phyloP scores from a whole-genome alignment of 1,140 invertebrate species.

The Caenorhabditis inopinata region DNA sequence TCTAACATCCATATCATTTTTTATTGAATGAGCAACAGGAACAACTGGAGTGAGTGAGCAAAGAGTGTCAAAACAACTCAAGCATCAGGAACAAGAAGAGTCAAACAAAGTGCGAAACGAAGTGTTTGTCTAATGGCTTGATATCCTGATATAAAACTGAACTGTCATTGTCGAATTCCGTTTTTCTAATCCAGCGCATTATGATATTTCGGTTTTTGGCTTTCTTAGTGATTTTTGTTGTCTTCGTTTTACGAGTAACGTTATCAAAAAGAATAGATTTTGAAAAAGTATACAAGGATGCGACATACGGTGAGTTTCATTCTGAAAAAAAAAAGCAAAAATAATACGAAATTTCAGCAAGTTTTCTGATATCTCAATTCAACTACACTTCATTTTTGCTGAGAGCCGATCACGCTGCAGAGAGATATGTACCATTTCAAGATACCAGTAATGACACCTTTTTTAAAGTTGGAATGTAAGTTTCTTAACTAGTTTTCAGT shows the following conservation, averaged over 20 bases:
- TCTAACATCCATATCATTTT: no score
- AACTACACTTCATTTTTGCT: conserved; percentile 38
- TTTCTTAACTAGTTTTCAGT: conserved; percentile 6
- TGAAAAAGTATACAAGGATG: conserved; percentile 10
- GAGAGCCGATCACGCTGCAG: background rate
- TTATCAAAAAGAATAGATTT: background rate
- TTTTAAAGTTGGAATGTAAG: conserved; percentile 40
- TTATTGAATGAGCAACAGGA: no score
- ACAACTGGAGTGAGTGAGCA: background rate
- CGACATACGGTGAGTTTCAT: background rate
- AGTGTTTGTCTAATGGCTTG: background rate
- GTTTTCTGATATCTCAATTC: conserved; percentile 19
- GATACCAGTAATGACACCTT: conserved; percentile 38
- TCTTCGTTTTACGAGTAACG: background rate
- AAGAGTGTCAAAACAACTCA: conserved; percentile 27
- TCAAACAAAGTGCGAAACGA: background rate
- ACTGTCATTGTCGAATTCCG: background rate
- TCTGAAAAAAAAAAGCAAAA: no score
- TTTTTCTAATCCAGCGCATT: background rate
- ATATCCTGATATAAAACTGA: background rate
- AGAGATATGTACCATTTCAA: conserved; percentile 33
- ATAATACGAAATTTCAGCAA: background rate
- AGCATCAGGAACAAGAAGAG: background rate
- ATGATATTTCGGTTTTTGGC: background rate
- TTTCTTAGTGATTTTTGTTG: background rate